Evolutionary conservation across 2,113 vertebrate genomes (phyloP), one percentile per base, ranked within the genome.

Genomic region (Turdus rufiventris): DNA sequence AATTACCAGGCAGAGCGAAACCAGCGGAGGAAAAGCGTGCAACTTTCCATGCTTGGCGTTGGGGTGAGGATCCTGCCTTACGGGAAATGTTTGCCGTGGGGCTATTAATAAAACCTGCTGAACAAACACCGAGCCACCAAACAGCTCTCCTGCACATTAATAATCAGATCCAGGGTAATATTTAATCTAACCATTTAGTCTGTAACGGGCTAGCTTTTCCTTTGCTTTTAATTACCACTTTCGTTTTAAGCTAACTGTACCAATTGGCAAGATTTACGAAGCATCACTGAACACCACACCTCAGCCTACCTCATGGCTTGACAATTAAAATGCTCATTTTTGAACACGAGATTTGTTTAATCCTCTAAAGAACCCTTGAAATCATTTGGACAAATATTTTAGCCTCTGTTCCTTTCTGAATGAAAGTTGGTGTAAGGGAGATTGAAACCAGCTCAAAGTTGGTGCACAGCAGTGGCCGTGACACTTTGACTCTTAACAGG

Each of bases 211-310:
- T 95, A 67, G 75, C 78, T 77, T 68, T 67, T 84, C 68, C 61
- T 93, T 93, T 89, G 57, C 83, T 89, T 80, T 95, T 94, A 91
- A 94, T 96, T 94, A 83, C 86, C 79, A 53, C 66, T 94, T 93
- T 96, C 45, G 28, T 83, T 95, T 87, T 78, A 87, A 91, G 80
- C 70, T 88, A 88, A 88, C 76, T 82, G 80, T 85, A 79, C 79
- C 93, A 96, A 96, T 96, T 75, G 78, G 77, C 2, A 9, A 92
- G 91, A 89, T 89, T 95, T 89, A 85, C 77, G 77, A 93, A 93
- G 91, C 91, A 33, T 68, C 77, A 29, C 54, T 72, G 80, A 89
- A 25, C 47, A 65, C 51, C 68, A 14, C 29, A 74, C 48, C 60
- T 66, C 65, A 93, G 70, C 83, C 86, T 83, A 80, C 75, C 75